phyloP scores from a whole-genome alignment of 2,888 invertebrate species.

The Boloria euphrosyne region DNA sequence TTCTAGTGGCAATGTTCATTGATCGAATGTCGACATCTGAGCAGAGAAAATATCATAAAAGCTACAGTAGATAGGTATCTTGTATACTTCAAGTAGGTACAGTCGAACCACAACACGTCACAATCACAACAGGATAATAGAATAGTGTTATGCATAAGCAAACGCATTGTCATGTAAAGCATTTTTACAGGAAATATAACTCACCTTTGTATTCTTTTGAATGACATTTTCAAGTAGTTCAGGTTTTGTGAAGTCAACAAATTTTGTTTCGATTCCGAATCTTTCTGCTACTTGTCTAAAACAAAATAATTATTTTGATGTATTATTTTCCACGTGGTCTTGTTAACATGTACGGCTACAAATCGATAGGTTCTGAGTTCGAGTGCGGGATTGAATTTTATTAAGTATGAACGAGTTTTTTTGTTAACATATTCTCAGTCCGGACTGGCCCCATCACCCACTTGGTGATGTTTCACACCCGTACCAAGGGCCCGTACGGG shows the following conservation, averaged over 20 bases:
- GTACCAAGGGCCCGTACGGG: too few relatives aligned
- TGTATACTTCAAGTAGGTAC: too few relatives aligned
- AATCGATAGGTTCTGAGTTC: too few relatives aligned
- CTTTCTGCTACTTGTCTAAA: slow-evolving; percentile 83
- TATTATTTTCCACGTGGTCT: background rate
- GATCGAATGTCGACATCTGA: background rate
- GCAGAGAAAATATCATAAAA: background rate
- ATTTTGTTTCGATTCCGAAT: slow-evolving; percentile 88
- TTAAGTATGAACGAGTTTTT: too few relatives aligned
- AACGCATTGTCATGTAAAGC: slow-evolving; percentile 15
- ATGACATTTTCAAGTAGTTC: slow-evolving; percentile 86
- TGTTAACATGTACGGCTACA: too few relatives aligned
- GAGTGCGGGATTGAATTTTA: too few relatives aligned
- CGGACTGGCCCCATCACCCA: too few relatives aligned
- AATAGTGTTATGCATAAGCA: background rate
- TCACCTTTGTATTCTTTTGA: slow-evolving; percentile 92
- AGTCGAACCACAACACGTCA: background rate
- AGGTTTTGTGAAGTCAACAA: slow-evolving; percentile 89
- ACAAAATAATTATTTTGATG: slow-evolving; percentile 28
- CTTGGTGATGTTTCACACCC: too few relatives aligned
- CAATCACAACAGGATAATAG: slow-evolving; percentile 7
- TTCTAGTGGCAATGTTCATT: background rate
- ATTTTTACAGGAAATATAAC: slow-evolving; percentile 39
- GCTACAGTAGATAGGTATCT: too few relatives aligned
- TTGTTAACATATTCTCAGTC: too few relatives aligned